Evolutionary conservation across 1,140 invertebrate genomes (phyloP), one percentile per base, ranked within the genome.

Genomic region (Myzus persicae): DNA sequence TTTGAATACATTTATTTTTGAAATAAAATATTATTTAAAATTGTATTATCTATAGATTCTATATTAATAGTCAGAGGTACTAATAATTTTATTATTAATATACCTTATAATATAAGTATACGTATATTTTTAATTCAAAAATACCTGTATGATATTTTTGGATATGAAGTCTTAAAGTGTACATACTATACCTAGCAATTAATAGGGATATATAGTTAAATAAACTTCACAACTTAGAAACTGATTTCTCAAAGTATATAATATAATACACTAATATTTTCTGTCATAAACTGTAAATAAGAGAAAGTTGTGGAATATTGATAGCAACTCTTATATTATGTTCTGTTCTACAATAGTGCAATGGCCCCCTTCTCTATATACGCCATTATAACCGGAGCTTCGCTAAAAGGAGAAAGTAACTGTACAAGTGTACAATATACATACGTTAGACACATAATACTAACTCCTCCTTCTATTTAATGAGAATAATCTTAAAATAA

Each of bases 361-460:
- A 40, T 40, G 8, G 36, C 5, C n/a, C 87, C 36, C 87, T 89
- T 89, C 88, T 38, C 26, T 24, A 31, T 24, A 31, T 51, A 9
- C 42, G 11, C 14, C 84, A n/a, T 46, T 46, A 38, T 90, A 42
- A 26, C 3, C 1, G 54, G 54, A 67, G 38, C 89, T 90, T 90
- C 51, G 22, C 54, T 14, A 59, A 90, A 59, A 59, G 89, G 89
- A 90, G 89, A 90, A 90, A 90, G 89, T 67, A 89, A 89, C 87
- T 51, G 87, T 89, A 90, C 54, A 90, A 8, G 24, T 87, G 31
- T 18, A 84, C 38, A 76, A 76, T 76, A 76, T 5, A 76, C 11
- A 85, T 11, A 44, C 36, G n/a, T 22, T 14, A 76, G 14, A 76
- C 20, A 76, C 3, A 67, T 36, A n/a, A 36, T 88, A 88, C 7